Evolutionary conservation across 2,888 invertebrate species (phyloP), one percentile per base, ranked within the genome.

Genomic region (Sphaerophoria taeniata): DNA sequence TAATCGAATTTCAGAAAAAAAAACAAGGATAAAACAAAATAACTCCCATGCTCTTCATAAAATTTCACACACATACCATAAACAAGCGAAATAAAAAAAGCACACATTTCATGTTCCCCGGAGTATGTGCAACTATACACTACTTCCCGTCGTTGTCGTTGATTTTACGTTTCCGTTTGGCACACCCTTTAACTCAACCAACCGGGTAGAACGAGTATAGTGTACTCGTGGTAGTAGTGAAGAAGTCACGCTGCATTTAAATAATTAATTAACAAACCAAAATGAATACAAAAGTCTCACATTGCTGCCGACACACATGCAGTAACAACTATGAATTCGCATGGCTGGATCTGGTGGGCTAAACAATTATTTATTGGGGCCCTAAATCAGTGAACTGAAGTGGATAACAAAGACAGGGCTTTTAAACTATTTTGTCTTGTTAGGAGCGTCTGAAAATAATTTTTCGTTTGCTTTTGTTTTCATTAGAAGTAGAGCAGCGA

Each of bases 191-290:
- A 70, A 65, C 39, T 70, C 60, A 60, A 12, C 16, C 1, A 53
- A 31, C 9, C 60, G 39, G 14, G 16, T 49, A 49, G 9, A 16
- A 49, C 14, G 6, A 16, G 16, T 16, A 49, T 71, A 16, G 6
- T 14, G 45, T 34, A 36, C 14, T 43, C 51, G 65, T 61, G 45
- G 69, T 16, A 45, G 65, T 67, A 53, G 60, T 60, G 14, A 24
- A 43, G 53, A 55, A 58, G 60, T 71, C 83, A 79, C 58, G 70
- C 39, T 79, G 60, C 74, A 67, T 74, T 83, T 75, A 71, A 84
- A 84, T 84, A 75, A 84, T 84, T 83, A 84, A 84, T 79, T 79
- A 74, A 84, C 65, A 79, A 24, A 71, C 75, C 58, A 65, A 71
- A 83, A 74, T 79, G 83, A 79, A 83, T 83, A 71, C 70, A 71